Conservation (phyloP, 2,797 vertebrate genomes). For the Calcarius lapponicus region DNA sequence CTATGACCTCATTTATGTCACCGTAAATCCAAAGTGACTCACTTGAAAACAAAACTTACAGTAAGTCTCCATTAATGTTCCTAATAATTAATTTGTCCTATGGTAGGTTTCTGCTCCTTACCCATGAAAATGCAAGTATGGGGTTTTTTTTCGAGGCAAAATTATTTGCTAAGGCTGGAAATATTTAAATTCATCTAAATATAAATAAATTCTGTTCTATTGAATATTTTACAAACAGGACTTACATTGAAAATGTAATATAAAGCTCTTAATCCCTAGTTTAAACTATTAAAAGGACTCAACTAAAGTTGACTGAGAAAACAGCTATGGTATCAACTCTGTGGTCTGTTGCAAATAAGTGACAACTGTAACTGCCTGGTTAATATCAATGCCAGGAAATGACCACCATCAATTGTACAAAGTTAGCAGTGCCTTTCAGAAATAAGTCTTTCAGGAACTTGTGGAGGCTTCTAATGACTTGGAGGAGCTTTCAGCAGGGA, state of each 20-base stretch:
- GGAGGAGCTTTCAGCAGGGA: background rate
- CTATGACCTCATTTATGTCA: background rate
- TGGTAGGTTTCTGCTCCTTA: background rate
- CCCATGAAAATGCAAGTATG: background rate
- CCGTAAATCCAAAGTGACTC: background rate
- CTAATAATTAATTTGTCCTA: background rate
- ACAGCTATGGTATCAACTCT: background rate
- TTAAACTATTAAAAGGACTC: background rate
- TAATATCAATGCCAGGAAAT: background rate
- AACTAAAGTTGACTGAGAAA: background rate
- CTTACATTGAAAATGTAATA: background rate
- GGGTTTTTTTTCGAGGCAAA: background rate
- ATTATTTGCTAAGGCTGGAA: background rate
- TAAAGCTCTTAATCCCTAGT: background rate
- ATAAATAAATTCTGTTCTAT: background rate
- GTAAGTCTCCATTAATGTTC: background rate
- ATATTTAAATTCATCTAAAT: background rate
- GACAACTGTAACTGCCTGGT: background rate
- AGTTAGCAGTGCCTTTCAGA: background rate
- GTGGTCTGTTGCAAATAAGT: background rate
- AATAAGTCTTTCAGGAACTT: background rate
- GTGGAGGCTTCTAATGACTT: background rate
- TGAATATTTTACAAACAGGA: background rate
- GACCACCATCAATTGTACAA: background rate
- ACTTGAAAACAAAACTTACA: background rate